These are phyloP conservation scores for Mesoligia furuncula DNA, from an alignment of 2,888 invertebrate species.

Conservation along the genomic window DNA sequence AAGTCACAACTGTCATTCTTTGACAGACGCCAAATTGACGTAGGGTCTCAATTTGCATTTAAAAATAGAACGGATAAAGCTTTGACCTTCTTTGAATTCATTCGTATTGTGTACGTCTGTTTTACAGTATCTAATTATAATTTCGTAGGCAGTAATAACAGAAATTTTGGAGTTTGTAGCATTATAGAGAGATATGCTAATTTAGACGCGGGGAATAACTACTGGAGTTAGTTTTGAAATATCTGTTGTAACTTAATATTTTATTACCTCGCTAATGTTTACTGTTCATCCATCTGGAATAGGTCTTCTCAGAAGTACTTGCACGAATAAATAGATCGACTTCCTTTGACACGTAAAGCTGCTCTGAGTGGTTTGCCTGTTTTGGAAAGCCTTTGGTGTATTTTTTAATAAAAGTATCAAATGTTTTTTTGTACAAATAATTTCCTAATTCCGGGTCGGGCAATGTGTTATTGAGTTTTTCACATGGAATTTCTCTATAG, in stretches of 20 bases:
- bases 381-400: not conserved
- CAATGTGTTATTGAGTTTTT: no score
- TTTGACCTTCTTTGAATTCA: constrained; percentile 26
- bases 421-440: no score
- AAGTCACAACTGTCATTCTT: not conserved
- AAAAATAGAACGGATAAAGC: not conserved
- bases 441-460: no score
- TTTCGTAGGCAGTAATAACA: constrained; percentile 41
- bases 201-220: constrained; percentile 16
- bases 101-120: not conserved
- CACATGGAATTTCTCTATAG: no score
- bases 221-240: not conserved
- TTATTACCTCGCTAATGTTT: not conserved
- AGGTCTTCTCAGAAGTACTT: not conserved
- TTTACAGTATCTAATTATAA: constrained; percentile 47
- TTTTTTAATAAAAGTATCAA: not conserved
- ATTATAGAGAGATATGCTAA: constrained; percentile 38
- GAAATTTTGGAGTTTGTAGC: constrained; percentile 33
- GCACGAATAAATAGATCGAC: not conserved
- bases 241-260: not conserved
- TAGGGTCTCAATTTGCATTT: no score
- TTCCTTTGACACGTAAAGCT: not conserved
- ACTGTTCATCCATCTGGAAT: not conserved
- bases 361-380: not conserved
- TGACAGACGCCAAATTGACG: not conserved